Evolutionary conservation across 2,888 invertebrate species (phyloP).

Genomic region (Synanthedon vespiformis): DNA sequence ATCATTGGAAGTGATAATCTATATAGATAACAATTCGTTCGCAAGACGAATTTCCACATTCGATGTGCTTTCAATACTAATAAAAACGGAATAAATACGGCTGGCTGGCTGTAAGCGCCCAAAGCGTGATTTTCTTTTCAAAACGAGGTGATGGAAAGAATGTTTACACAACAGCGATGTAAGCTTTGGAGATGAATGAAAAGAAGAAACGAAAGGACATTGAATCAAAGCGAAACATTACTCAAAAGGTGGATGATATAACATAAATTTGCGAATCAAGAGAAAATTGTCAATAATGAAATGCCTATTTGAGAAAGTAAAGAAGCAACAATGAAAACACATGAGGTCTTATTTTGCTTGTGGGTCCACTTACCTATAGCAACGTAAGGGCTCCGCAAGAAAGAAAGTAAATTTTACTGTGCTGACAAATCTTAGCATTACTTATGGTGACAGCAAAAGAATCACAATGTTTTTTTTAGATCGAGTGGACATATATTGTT

Average conservation of each 20-base stretch:
- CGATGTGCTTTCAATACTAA: background rate
- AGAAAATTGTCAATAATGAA: constrained; percentile 23
- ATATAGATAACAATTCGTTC: too few relatives aligned
- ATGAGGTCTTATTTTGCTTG: constrained; percentile 41
- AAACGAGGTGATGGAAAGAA: constrained; percentile 16
- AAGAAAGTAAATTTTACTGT: constrained; percentile 69
- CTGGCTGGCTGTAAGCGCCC: constrained; percentile 24
- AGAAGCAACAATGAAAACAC: constrained; percentile 45
- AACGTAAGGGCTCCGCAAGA: constrained; percentile 71
- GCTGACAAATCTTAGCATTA: constrained; percentile 50
- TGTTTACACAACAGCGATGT: constrained; percentile 24
- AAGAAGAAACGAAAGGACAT: constrained; percentile 34
- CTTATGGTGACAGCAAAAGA: constrained; percentile 37
- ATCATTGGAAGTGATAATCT: too few relatives aligned
- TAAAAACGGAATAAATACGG: constrained; percentile 6
- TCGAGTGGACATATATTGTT: constrained; percentile 11
- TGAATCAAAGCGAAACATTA: constrained; percentile 70
- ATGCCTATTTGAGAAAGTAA: constrained; percentile 23
- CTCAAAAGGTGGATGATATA: constrained; percentile 48
- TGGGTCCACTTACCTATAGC: constrained; percentile 67
- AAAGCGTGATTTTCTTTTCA: constrained; percentile 24
- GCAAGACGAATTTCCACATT: background rate
- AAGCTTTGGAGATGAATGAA: constrained; percentile 37
- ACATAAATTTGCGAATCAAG: constrained; percentile 39
- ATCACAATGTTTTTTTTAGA: constrained; percentile 6